Conservation (phyloP, 1,140 invertebrate genomes). For the Drosophila ananassae region DNA sequence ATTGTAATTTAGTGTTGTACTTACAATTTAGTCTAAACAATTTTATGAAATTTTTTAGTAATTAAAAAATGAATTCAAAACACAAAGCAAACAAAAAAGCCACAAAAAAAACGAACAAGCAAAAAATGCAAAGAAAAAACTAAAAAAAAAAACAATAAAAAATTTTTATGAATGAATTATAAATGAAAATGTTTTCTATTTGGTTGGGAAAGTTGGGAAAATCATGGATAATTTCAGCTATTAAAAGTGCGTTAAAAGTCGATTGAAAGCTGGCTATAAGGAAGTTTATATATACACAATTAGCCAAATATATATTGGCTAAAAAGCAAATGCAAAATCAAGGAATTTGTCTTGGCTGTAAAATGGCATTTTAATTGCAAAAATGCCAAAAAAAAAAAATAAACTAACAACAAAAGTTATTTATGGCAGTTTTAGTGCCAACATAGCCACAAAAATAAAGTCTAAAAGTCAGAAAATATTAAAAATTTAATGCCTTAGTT, state of each 20-base stretch:
- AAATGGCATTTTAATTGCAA: slow-evolving; percentile 60
- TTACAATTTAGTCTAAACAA: slow-evolving; percentile 79
- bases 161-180: slow-evolving; percentile 81
- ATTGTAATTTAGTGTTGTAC: slow-evolving; percentile 83
- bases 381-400: slow-evolving; percentile 12
- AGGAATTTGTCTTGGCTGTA: slow-evolving; percentile 19
- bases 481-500: slow-evolving; percentile 18
- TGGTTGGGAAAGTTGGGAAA: slow-evolving; percentile 21
- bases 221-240: not conserved
- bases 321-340: not conserved
- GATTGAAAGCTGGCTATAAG: not conserved
- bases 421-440: slow-evolving; percentile 2
- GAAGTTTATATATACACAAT: too few species aligned
- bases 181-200: slow-evolving; percentile 45
- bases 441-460: slow-evolving; percentile 5
- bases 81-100: slow-evolving; percentile 44
- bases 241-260: not conserved
- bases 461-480: slow-evolving; percentile 20
- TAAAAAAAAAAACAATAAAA: slow-evolving; percentile 76
- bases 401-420: not conserved
- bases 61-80: slow-evolving; percentile 80
- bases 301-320: not conserved
- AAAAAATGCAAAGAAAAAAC: slow-evolving; percentile 60
- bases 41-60: slow-evolving; percentile 82
- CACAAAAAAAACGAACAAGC: slow-evolving; percentile 53